A percentile compares a stretch with the other conserved stretches of the same genome.
Evolutionary conservation across 2,113 vertebrate genomes (phyloP).

Genomic region (Brachyhypopomus occidentalis): DNA sequence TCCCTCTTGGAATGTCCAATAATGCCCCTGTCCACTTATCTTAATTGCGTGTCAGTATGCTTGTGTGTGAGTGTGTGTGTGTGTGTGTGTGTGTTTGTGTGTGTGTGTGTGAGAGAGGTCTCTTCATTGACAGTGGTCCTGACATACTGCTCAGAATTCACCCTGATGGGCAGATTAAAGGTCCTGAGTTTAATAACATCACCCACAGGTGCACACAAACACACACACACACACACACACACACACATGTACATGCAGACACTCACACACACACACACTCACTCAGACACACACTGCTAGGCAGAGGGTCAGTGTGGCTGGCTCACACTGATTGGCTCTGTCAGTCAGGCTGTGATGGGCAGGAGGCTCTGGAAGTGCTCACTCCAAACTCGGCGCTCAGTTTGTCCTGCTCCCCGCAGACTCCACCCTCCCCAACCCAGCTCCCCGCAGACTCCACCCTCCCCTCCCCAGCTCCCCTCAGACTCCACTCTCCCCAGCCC

Average conservation of each 20-base stretch:
- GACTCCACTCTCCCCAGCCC: too few relatives aligned
- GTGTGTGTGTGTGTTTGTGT: constrained; percentile 45
- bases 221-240: background rate
- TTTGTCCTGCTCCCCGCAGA: background rate
- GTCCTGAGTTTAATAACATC: constrained; percentile 45
- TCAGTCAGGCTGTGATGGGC: constrained; percentile 35
- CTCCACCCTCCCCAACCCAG: background rate
- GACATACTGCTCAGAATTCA: constrained; percentile 47
- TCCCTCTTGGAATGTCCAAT: constrained; percentile 48
- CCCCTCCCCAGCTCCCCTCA: too few relatives aligned
- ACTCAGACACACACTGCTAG: constrained; percentile 1
- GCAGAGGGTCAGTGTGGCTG: background rate
- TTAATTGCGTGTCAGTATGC: constrained; percentile 57
- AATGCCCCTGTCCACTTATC: constrained; percentile 56
- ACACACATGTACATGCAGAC: background rate
- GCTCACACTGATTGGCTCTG: constrained; percentile 42
- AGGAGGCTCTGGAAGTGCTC: constrained; percentile 24
- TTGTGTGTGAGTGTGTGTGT: constrained; percentile 11
- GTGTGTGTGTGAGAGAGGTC: constrained; percentile 16
- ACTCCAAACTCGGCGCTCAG: constrained; percentile 12
- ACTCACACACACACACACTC: background rate
- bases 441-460: constrained; percentile 7
- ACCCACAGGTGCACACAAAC: background rate
- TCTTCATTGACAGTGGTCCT: constrained; percentile 38
- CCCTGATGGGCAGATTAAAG: constrained; percentile 46